Percentiles rank a stretch among this genome's conserved stretches.
Evolutionary conservation across 2,113 vertebrate genomes (phyloP).

Genomic region (Tapirus terrestris): DNA sequence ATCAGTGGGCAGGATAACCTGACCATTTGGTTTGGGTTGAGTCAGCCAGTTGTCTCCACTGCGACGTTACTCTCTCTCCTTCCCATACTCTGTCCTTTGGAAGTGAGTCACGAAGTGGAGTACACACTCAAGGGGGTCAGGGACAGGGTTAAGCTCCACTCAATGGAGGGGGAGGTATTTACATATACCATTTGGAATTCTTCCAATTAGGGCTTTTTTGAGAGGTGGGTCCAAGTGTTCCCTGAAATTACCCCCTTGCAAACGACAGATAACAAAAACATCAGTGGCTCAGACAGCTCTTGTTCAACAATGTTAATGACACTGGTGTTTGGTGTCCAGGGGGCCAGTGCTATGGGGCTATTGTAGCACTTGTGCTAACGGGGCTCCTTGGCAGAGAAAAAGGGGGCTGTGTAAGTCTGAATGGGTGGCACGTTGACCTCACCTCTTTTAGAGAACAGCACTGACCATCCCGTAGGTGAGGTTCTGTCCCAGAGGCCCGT

Average conservation of each 20-base stretch:
- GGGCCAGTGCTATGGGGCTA: accelerated
- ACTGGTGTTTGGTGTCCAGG: background rate
- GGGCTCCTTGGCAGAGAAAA: background rate
- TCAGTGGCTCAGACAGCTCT: background rate
- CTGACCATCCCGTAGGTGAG: accelerated
- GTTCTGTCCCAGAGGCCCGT: background rate
- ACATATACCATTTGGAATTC: background rate
- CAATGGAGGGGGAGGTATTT: background rate
- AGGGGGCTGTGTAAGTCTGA: accelerated
- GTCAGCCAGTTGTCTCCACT: accelerated
- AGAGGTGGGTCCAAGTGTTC: background rate
- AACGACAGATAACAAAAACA: background rate
- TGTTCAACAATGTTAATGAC: too few species aligned
- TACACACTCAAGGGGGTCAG: too few species aligned
- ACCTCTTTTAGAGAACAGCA: background rate
- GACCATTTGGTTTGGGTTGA: background rate
- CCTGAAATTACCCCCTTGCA: background rate
- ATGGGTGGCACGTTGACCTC: accelerated
- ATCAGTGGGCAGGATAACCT: accelerated
- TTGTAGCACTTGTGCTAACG: accelerated
- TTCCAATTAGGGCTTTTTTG: background rate
- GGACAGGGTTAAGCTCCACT: background rate
- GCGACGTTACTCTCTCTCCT: accelerated
- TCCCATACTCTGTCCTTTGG: background rate
- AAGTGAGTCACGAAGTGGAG: background rate